A percentile compares a stretch with the other conserved stretches of the same genome.
Conservation (phyloP, 30 jellyfish, hydroid and myxozoan species). For the Morbakka virulenta region DNA sequence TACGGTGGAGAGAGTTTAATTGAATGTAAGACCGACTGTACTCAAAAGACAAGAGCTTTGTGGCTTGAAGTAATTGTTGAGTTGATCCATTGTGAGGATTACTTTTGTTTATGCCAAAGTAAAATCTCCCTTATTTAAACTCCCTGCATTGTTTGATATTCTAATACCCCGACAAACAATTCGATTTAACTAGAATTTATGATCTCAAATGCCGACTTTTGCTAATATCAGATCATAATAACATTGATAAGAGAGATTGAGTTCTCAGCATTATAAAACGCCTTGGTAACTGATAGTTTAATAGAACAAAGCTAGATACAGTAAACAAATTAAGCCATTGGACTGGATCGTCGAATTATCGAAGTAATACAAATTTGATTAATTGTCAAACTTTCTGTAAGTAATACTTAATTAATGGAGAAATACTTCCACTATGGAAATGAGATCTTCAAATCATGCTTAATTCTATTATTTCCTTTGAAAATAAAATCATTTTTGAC, state of each 20-base stretch:
- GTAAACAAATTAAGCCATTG: neutral
- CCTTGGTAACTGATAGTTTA: neutral
- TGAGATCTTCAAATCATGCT: neutral
- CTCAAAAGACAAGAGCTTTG: neutral
- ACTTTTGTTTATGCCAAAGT: neutral
- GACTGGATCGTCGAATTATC: neutral
- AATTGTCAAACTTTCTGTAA: neutral
- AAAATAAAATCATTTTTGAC: neutral
- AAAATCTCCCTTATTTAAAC: neutral
- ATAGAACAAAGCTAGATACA: neutral
- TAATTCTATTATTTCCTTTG: neutral
- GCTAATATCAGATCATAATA: neutral
- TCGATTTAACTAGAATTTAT: neutral
- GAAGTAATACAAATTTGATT: neutral
- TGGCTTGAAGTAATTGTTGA: neutral
- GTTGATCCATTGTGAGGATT: neutral
- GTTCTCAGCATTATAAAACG: neutral
- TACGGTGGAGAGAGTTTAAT: neutral
- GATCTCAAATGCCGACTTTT: neutral
- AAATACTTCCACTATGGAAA: neutral
- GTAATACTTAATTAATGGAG: neutral
- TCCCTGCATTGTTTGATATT: neutral
- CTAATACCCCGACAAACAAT: neutral
- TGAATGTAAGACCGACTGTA: neutral
- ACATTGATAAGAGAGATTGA: neutral